Conservation (phyloP, 2,797 vertebrate genomes). For the Glyptemys insculpta region DNA sequence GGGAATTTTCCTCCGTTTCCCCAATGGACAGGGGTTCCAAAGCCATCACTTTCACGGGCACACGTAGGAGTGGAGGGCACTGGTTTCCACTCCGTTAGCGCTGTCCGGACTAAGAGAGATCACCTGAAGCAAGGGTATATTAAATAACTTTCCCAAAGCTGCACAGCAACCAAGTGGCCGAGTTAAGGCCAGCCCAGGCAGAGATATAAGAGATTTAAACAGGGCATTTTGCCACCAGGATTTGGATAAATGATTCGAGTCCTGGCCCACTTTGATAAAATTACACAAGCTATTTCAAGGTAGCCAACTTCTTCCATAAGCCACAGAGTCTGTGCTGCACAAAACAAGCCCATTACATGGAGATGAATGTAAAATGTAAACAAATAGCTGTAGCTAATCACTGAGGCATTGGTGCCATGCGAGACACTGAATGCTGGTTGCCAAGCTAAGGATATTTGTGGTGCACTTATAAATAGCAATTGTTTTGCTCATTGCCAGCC, state of each 20-base stretch:
- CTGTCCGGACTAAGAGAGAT: not conserved
- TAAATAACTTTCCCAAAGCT: slow-evolving; percentile 25
- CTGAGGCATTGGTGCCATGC: not conserved
- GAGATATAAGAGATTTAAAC: slow-evolving; percentile 57
- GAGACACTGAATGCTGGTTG: not conserved
- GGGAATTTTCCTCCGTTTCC: not conserved
- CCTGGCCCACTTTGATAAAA: not conserved
- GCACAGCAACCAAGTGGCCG: not conserved
- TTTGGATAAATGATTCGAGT: not conserved
- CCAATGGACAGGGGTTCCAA: not conserved
- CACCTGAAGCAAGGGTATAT: slow-evolving; percentile 39
- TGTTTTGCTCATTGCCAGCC: not conserved
- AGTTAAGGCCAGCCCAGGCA: not conserved
- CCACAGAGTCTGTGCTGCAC: not conserved
- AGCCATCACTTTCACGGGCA: not conserved
- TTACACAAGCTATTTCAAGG: not conserved
- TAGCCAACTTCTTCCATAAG: fast-evolving
- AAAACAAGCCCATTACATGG: not conserved
- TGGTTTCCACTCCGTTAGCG: not conserved
- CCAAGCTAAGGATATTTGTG: not conserved
- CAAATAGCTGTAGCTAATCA: not conserved
- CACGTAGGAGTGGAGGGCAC: slow-evolving; percentile 37
- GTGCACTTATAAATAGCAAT: not conserved
- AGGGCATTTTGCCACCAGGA: slow-evolving; percentile 15
- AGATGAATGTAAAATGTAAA: not conserved